Evolutionary conservation across 2,113 vertebrate species (phyloP).

Genomic region (Platysteira castanea): DNA sequence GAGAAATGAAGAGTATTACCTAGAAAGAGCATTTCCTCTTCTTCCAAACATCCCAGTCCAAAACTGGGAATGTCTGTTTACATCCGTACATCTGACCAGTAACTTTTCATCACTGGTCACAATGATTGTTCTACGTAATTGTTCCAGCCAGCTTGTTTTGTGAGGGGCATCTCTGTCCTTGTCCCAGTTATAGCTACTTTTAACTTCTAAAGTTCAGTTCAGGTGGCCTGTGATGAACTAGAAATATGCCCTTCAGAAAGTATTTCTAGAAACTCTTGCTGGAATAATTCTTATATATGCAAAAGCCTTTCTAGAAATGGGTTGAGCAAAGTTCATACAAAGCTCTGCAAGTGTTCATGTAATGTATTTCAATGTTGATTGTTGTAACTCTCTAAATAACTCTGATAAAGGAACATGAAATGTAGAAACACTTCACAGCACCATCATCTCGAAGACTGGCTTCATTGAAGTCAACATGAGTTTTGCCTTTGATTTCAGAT

Average conservation of each 20-base stretch:
- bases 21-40: not conserved
- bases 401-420: not conserved
- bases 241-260: not conserved
- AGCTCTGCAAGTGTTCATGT: not conserved
- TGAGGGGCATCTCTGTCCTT: not conserved
- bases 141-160: not conserved
- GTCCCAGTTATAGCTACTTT: not conserved
- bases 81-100: not conserved
- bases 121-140: not conserved
- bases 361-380: not conserved
- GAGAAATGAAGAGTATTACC: not conserved
- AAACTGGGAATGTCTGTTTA: not conserved
- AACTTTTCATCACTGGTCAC: not conserved
- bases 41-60: not conserved
- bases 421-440: not conserved
- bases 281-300: not conserved
- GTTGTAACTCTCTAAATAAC: not conserved
- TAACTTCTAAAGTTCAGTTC: not conserved
- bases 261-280: not conserved
- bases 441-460: not conserved
- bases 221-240: not conserved
- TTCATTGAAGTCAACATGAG: not conserved
- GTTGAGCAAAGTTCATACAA: not conserved
- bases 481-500: not conserved
- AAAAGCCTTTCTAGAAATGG: not conserved